Percentiles rank a stretch among this genome's conserved stretches.
Evolutionary conservation across 2,797 vertebrate species (phyloP).

Genomic region (Thaleichthys pacificus): DNA sequence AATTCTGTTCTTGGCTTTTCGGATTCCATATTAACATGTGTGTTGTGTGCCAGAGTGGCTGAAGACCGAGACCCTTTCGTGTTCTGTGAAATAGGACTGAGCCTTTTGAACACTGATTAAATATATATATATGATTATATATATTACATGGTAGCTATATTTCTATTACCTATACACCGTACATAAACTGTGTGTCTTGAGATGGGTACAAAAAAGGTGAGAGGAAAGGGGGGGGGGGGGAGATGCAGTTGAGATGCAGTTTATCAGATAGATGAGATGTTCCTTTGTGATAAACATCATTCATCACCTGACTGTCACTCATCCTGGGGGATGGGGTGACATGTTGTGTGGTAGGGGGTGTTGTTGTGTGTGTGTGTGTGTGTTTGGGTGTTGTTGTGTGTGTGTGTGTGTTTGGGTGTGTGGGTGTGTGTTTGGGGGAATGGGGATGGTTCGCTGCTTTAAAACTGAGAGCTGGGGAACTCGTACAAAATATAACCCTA

Average conservation of each 20-base stretch:
- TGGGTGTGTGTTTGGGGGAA: too few relatives aligned
- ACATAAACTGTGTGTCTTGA: neutral
- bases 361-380: neutral
- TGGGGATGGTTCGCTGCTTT: neutral
- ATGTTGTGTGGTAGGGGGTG: too few relatives aligned
- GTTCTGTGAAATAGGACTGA: neutral
- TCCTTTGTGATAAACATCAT: conserved; percentile 32
- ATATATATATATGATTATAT: too few relatives aligned
- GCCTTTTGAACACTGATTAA: neutral
- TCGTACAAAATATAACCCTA: too few relatives aligned
- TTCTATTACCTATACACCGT: neutral
- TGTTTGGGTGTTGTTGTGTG: neutral
- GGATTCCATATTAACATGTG: neutral
- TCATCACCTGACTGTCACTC: conserved; percentile 30
- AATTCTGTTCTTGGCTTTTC: conserved; percentile 7
- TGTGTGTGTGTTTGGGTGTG: neutral
- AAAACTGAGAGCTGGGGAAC: too few relatives aligned
- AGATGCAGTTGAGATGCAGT: neutral
- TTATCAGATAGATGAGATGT: conserved; percentile 22
- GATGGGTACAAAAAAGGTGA: neutral
- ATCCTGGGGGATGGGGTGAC: neutral
- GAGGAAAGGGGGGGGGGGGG: conserved; percentile 8
- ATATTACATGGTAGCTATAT: too few relatives aligned
- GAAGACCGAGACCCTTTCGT: neutral
- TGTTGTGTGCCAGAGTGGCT: neutral